These are phyloP conservation scores for Imbricaverruca yamaguchii DNA, from an alignment of 2,888 invertebrate genomes.

Conservation along the genomic window DNA sequence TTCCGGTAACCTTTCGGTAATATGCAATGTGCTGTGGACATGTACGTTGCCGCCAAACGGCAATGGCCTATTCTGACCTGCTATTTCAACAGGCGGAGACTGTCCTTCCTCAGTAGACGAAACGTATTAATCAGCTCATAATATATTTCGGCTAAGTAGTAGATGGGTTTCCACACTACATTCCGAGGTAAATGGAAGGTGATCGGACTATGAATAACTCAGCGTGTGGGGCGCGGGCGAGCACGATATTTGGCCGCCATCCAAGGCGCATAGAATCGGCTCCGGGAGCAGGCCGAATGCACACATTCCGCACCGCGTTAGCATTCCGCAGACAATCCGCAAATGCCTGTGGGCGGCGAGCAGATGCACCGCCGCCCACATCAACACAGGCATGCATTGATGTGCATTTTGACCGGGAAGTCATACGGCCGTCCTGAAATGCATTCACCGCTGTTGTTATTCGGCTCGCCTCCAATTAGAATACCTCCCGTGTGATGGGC, in stretches of 20 bases:
- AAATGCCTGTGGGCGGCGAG: not conserved
- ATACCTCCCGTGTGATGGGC: too few species aligned
- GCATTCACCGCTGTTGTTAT: too few species aligned
- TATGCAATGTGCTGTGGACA: too few species aligned
- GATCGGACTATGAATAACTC: not conserved
- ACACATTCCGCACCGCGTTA: not conserved
- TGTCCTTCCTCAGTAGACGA: not conserved
- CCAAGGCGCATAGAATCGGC: not conserved
- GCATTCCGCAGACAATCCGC: not conserved
- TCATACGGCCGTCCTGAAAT: too few species aligned
- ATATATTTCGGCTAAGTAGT: not conserved
- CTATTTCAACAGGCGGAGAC: too few species aligned
- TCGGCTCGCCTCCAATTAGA: too few species aligned
- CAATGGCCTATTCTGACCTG: too few species aligned
- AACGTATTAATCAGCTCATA: not conserved
- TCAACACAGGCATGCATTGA: too few species aligned
- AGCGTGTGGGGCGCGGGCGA: not conserved
- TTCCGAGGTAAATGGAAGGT: not conserved
- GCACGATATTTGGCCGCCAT: not conserved
- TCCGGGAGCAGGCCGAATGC: not conserved
- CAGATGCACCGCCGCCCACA: too few species aligned
- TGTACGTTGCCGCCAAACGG: too few species aligned
- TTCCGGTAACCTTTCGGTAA: too few species aligned
- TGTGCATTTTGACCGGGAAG: too few species aligned
- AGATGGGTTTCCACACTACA: constrained; percentile 2